Evolutionary conservation across 2,797 vertebrate species (phyloP), one percentile per base, ranked within the genome.

Genomic region (Cirrhinus mrigala): DNA sequence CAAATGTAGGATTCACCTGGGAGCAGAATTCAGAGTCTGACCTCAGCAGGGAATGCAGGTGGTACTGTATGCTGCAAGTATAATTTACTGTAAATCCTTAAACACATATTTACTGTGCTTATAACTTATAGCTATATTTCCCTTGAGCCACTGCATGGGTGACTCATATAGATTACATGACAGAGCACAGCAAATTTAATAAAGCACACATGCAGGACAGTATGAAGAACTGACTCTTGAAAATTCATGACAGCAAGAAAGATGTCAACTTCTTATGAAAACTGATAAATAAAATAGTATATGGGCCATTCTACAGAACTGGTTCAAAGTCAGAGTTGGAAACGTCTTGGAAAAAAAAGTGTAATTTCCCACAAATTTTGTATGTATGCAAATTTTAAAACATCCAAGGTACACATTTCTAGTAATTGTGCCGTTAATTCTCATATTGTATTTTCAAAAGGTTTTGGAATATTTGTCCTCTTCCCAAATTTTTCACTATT

Each of bases 11-110:
- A 75, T 75, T 82, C 78, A 46, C 40, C n/a, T 24, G 58, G 40
- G 37, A 79, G 22, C 15, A 20, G n/a, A 37, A 64, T 76, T 68
- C 48, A 16, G 62, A 68, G n/a, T 44, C 68, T 70, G 50, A 71
- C 48, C 66, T 71, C 80, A 81, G 80, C 80, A 46, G 20, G 46
- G 22, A 66, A 80, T 68, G 79, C 79, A 80, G 79, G 20, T 80
- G 77, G n/a, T 20, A 64, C 62, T 64, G 24, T 64, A 46, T 24
- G 15, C 58, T 50, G 24, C 44, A 48, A 24, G 12, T n/a, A 27
- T 44, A 20, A 46, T 27, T 64, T 20, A n/a, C n/a, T n/a, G n/a
- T n/a, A 79, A 79, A 68, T 29, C n/a, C n/a, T 81, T 54, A 81
- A 80, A 81, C 79, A 80, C 62, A 81, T 62, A 50, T 37, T 64